Evolutionary conservation across 37 sponge, comb jelly and placozoan genomes (phyloP).

Genomic region (Trichoplax adhaerens): DNA sequence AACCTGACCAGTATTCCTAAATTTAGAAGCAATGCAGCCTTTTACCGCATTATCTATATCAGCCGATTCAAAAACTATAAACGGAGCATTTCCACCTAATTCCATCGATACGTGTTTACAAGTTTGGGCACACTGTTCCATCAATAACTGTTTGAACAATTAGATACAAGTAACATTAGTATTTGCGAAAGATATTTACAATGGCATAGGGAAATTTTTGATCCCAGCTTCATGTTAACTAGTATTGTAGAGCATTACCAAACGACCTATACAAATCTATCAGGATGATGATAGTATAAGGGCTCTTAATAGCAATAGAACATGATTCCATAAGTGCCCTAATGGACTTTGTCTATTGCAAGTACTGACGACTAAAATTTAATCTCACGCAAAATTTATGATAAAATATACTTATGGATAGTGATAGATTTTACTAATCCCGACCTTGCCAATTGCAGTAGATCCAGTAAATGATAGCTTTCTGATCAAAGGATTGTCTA

Average conservation of each 20-base stretch:
- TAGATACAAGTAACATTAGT: background rate
- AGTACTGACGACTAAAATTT: constrained; percentile 1
- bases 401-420: background rate
- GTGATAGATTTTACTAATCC: background rate
- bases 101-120: constrained; percentile 74
- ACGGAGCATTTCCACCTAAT: constrained; percentile 90
- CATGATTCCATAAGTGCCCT: constrained; percentile 3
- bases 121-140: constrained; percentile 44
- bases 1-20: constrained; percentile 77
- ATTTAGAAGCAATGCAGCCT: constrained; percentile 56
- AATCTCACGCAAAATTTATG: background rate
- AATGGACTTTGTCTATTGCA: background rate
- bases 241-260: no score
- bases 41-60: constrained; percentile 54
- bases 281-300: background rate
- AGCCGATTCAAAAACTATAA: constrained; percentile 86
- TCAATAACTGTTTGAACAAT: constrained; percentile 20
- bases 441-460: constrained; percentile 65
- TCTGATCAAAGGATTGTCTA: constrained; percentile 25
- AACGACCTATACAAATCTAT: background rate
- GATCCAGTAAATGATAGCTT: constrained; percentile 88
- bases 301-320: constrained; percentile 5
- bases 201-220: background rate
- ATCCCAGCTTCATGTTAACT: background rate
- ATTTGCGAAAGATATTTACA: background rate